A percentile compares a stretch with the other conserved stretches of the same genome.
phyloP scores from a whole-genome alignment of 1,140 invertebrate genomes.

The Caenorhabditis inopinata region DNA sequence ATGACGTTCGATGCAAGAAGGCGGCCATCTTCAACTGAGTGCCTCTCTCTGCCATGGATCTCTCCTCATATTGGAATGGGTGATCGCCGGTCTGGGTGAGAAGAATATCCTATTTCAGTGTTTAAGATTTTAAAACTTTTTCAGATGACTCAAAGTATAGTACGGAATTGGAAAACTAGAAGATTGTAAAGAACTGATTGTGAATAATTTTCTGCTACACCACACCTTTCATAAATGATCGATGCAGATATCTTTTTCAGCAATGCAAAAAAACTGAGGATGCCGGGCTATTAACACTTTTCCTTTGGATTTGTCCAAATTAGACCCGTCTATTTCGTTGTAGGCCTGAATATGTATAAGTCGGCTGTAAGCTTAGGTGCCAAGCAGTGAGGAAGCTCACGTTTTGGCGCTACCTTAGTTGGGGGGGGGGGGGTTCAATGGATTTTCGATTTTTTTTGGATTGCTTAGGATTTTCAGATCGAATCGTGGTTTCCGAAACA shows the following conservation, averaged over 20 bases:
- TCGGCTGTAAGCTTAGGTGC: no score
- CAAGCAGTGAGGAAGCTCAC: no score
- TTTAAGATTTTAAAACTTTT: neutral
- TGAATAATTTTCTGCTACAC: conserved; percentile 5
- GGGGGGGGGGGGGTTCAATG: no score
- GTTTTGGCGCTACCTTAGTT: no score
- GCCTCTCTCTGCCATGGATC: conserved; percentile 6
- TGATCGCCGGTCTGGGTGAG: neutral
- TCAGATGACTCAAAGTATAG: neutral
- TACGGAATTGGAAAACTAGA: neutral
- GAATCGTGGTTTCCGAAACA: no score
- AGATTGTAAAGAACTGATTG: neutral
- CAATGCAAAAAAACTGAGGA: neutral
- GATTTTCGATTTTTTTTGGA: no score
- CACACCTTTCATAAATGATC: neutral
- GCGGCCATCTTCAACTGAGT: neutral
- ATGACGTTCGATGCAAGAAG: neutral
- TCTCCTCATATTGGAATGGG: neutral
- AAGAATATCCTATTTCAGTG: no score
- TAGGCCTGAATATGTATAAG: no score
- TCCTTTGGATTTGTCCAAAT: no score
- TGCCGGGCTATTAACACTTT: neutral
- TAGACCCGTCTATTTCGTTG: no score
- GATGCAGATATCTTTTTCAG: no score
- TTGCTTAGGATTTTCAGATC: no score